Evolutionary conservation across 2,888 invertebrate species (phyloP).

Genomic region (Drosophila anomalata): DNA sequence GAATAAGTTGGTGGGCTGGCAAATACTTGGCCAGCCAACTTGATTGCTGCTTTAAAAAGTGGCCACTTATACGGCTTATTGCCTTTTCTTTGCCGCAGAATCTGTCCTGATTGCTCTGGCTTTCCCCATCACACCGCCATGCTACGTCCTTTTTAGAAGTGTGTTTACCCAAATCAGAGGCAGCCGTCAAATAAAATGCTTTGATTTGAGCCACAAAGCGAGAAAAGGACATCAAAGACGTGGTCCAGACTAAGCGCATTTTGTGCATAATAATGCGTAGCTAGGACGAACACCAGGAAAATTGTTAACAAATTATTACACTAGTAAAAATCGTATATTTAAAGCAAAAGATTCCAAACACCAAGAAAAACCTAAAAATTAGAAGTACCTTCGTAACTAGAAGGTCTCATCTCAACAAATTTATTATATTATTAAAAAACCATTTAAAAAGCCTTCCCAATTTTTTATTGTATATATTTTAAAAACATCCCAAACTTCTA

Average conservation of each 20-base stretch:
- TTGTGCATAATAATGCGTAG: constrained; percentile 70
- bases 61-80: constrained; percentile 77
- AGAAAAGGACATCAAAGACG: constrained; percentile 67
- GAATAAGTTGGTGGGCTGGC: constrained; percentile 37
- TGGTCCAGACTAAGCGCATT: constrained; percentile 55
- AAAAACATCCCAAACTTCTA: constrained; percentile 25
- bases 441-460: background rate
- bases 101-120: constrained; percentile 23
- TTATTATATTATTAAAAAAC: background rate
- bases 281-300: constrained; percentile 26
- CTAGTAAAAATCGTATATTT: background rate
- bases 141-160: constrained; percentile 11
- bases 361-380: too few species aligned
- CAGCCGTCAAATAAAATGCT: constrained; percentile 64
- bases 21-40: constrained; percentile 32
- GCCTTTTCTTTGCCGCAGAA: constrained; percentile 49
- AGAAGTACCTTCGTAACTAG: too few species aligned
- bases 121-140: background rate
- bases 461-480: constrained; percentile 30
- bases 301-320: constrained; percentile 29
- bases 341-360: too few species aligned
- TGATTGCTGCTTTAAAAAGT: constrained; percentile 56
- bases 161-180: constrained; percentile 66
- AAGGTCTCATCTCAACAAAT: background rate
- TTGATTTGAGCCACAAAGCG: constrained; percentile 60